Percentiles rank a stretch among this genome's conserved stretches.
phyloP scores from a whole-genome alignment of 2,113 vertebrate species.

The Podilymbus podiceps region DNA sequence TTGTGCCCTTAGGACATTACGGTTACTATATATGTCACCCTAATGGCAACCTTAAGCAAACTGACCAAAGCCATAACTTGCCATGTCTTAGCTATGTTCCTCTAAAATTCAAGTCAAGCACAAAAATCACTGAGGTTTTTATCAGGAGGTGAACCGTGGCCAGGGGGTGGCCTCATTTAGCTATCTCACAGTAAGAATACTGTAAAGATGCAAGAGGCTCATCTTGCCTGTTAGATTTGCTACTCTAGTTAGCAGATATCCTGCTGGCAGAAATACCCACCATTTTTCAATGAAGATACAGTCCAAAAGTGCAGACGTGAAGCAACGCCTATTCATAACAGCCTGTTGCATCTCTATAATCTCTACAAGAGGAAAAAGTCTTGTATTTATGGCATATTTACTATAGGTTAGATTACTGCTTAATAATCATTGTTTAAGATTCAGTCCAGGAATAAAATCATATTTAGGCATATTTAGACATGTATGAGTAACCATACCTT shows the following conservation, averaged over 20 bases:
- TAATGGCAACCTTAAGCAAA: neutral
- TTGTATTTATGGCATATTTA: neutral
- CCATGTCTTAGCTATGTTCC: neutral
- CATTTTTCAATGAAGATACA: neutral
- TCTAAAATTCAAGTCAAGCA: neutral
- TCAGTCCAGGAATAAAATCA: neutral
- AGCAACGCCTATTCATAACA: neutral
- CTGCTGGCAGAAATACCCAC: neutral
- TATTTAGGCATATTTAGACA: neutral
- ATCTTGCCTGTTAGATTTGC: neutral
- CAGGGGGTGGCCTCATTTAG: conserved; percentile 1
- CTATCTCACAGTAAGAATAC: neutral
- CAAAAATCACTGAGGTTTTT: neutral
- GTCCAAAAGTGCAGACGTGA: neutral
- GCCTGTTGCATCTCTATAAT: neutral
- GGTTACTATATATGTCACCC: neutral
- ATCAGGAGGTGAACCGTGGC: neutral
- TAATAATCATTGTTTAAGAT: neutral
- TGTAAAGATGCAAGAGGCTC: neutral
- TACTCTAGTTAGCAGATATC: neutral
- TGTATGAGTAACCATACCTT: neutral
- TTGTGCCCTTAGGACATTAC: neutral
- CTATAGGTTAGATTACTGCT: neutral
- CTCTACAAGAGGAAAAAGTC: neutral
- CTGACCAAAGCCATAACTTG: neutral